phyloP scores from a whole-genome alignment of 2,797 vertebrate genomes.

The Adrianichthys oophorus region DNA sequence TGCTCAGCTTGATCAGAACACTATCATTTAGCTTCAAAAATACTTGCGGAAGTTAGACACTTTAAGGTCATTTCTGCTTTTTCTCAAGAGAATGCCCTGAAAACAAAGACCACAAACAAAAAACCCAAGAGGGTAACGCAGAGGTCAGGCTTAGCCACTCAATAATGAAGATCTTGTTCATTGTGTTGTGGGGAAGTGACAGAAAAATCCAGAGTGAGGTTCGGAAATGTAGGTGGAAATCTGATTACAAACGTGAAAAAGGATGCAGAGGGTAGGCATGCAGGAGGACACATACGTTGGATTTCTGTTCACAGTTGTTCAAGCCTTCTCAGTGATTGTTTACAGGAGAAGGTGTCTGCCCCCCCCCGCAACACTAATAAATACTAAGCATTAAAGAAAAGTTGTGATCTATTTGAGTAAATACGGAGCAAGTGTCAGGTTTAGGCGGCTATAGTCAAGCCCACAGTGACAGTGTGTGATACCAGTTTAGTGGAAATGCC shows the following conservation, averaged over 20 bases:
- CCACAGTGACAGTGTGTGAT: slow-evolving; percentile 5
- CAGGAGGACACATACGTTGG: slow-evolving; percentile 10
- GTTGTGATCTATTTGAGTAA: background rate
- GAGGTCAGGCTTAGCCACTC: background rate
- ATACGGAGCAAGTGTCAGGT: background rate
- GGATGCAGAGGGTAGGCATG: slow-evolving; percentile 9
- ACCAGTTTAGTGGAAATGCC: slow-evolving; percentile 46
- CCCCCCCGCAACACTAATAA: slow-evolving; percentile 6
- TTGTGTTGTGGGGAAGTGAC: slow-evolving; percentile 1
- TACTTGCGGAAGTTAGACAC: background rate
- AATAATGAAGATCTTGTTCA: background rate
- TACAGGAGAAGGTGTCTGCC: slow-evolving; percentile 17
- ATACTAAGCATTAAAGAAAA: slow-evolving; percentile 1
- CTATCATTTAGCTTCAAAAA: background rate
- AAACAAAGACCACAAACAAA: background rate
- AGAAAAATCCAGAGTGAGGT: slow-evolving; percentile 2
- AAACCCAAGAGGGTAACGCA: slow-evolving; percentile 9
- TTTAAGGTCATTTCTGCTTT: slow-evolving; percentile 3
- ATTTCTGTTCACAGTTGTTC: slow-evolving; percentile 20
- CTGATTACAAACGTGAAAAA: slow-evolving; percentile 12
- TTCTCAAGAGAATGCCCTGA: background rate
- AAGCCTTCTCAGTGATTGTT: slow-evolving; percentile 10
- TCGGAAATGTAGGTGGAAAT: slow-evolving; percentile 1
- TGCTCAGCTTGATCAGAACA: background rate
- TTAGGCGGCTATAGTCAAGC: background rate